Base-by-base conservation (phyloP, 2,888 invertebrate genomes). In the Ophion ventricosus region DNA sequence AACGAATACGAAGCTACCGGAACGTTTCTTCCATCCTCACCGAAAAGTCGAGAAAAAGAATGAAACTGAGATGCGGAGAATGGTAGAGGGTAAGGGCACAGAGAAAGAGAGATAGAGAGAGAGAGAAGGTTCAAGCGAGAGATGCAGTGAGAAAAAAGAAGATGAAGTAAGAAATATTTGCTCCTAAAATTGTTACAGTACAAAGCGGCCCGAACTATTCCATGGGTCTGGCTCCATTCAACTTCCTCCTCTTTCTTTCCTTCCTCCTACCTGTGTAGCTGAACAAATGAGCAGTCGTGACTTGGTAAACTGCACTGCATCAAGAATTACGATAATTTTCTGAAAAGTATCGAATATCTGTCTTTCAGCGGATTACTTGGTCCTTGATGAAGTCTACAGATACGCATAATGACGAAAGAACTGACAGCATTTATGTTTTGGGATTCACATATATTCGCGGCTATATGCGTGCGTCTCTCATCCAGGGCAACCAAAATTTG, bases 1-100 rank as follows among this genome's bases (percentile, higher is more conserved):
- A 92, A 92, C 91, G 91, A 91, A 91, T 91, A 91, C 90, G 90
- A 91, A 92, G 90, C 86, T 89, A 78, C 79, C 76, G 74, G 75
- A 80, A 86, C 84, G 84, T 86, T 86, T 57, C 40, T 80, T 76
- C 82, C 77, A 84, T 86, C 81, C 75, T 74, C 79, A 57, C 84
- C 76, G 63, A 80, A 80, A 80, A 82, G 17, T 70, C 61, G 56
- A 26, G 59, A 11, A 17, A 43, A 40, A 61, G 40, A 67, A 7
- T 63, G 20, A 17, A n/a, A 64, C 14, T 1, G 26, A 69, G 26
- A 69, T 23, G 8, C 26, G 17, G 67, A 40, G 11, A 20, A 40
- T 11, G 49, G 54, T 49, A 14, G 17, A 49, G 49, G 49, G 49
- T 49, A 17, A 49, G 17, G 49, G 14, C 4, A 14, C 4, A 43